phyloP scores from a whole-genome alignment of 2,113 vertebrate species.

The Oceanites oceanicus region DNA sequence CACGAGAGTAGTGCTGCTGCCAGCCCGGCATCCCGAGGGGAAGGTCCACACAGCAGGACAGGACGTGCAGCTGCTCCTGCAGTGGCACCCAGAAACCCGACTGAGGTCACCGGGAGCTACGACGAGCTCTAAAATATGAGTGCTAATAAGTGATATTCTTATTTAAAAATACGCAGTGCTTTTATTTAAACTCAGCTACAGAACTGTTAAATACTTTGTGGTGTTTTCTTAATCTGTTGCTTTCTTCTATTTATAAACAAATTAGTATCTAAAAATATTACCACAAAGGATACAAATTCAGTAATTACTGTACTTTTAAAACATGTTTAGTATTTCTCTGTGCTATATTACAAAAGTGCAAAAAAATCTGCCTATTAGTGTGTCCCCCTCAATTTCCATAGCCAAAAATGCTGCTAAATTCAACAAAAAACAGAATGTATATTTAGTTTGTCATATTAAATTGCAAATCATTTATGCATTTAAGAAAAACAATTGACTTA shows the following conservation, averaged over 20 bases:
- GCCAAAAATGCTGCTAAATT: background rate
- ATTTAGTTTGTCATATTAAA: background rate
- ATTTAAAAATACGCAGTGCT: background rate
- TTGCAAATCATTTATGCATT: background rate
- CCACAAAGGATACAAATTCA: background rate
- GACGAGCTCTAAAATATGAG: background rate
- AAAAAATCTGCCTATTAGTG: background rate
- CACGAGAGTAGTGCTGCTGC: rapidly evolving
- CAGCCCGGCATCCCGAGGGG: rapidly evolving
- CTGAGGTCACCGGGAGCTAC: rapidly evolving
- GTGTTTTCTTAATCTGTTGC: background rate
- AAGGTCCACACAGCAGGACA: background rate
- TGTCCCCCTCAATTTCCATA: background rate
- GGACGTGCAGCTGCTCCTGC: rapidly evolving
- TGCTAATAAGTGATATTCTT: rapidly evolving
- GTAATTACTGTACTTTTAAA: background rate
- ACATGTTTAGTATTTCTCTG: background rate
- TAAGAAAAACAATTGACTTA: background rate
- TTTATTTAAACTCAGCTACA: background rate
- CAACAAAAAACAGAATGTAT: background rate
- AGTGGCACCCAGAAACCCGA: background rate
- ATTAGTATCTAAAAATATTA: background rate
- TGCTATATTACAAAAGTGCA: background rate
- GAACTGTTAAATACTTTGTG: background rate
- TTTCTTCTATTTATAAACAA: background rate